Conservation (phyloP, 2,888 invertebrate genomes). For the Phortica okadai region DNA sequence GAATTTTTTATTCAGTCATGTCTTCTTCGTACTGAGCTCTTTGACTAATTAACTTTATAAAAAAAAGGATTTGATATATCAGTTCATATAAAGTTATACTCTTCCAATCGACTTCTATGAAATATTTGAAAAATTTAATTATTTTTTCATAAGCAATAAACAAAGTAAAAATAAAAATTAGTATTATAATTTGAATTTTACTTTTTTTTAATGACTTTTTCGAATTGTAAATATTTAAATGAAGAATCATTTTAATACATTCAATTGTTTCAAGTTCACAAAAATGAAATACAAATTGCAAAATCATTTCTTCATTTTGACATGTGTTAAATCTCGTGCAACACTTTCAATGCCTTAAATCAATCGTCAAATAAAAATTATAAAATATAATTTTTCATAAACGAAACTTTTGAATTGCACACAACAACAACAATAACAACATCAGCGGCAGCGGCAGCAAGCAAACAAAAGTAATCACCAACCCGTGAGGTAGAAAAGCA, state of each 20-base stretch:
- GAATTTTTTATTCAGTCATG: not conserved
- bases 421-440: not conserved
- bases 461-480: not conserved
- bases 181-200: too few relatives aligned
- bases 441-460: not conserved
- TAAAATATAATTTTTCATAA: slow-evolving; percentile 54
- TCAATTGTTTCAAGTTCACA: not conserved
- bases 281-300: not conserved
- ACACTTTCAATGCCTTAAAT: slow-evolving; percentile 58
- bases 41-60: too few relatives aligned
- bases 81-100: too few relatives aligned
- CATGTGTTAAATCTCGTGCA: slow-evolving; percentile 61
- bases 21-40: not conserved
- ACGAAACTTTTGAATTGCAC: slow-evolving; percentile 26
- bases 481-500: not conserved
- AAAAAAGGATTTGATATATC: too few relatives aligned
- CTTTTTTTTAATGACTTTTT: too few relatives aligned
- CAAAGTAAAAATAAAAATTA: too few relatives aligned
- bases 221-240: too few relatives aligned
- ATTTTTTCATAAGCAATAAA: too few relatives aligned
- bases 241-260: not conserved
- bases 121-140: too few relatives aligned
- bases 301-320: slow-evolving; percentile 26
- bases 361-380: slow-evolving; percentile 55
- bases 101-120: too few relatives aligned